Base-by-base conservation (phyloP, 2,113 vertebrate genomes). In the Philantomba maxwellii region DNA sequence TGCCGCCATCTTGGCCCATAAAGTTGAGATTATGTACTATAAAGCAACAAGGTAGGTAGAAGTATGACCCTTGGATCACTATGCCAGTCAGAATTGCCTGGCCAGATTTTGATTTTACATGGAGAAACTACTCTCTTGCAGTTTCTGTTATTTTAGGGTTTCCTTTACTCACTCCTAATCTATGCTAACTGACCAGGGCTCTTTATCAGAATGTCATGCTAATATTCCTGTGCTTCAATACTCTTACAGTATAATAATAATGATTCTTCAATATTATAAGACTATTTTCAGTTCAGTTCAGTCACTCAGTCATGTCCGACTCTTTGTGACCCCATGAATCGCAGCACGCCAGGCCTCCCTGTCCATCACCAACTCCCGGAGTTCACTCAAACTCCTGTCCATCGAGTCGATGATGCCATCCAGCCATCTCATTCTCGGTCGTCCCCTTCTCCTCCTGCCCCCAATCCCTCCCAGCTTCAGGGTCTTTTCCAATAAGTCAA, bases 181-280 rank as follows among this genome's bases (percentile, higher is more conserved):
- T 49, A 58, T 86, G 7, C 49, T 91, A 73, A 73, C 19, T 94
- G 77, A 82, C 87, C 23, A 91, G 57, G 15, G 6, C 33, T 77
- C 70, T 62, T 88, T n/a, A 53, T 58, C 43, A 45, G 36, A 30
- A 91, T 53, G 53, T 39, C 12, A 21, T 64, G 73, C 70, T 87
- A 83, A 83, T 81, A 73, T 88, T 94, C 58, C 85, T 73, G 1
- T 33, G 26, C 55, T 15, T 57, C 49, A 94, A 3, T 83, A 89
- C 70, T 77, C 15, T 89, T 53, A 33, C 10, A 81, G n/a, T 19
- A 7, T 43, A 80, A 43, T 49, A 78, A 84, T 81, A 86, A 96
- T 2, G 15, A 83, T 36, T 57, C 89, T 53, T 87, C 82, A 23
- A 15, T 36, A 58, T 92, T 60, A 95, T 92, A 94, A 64, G 91